These are phyloP conservation scores for Synanthedon tipuliformis DNA, from an alignment of 2,888 invertebrate species.

Conservation along the genomic window DNA sequence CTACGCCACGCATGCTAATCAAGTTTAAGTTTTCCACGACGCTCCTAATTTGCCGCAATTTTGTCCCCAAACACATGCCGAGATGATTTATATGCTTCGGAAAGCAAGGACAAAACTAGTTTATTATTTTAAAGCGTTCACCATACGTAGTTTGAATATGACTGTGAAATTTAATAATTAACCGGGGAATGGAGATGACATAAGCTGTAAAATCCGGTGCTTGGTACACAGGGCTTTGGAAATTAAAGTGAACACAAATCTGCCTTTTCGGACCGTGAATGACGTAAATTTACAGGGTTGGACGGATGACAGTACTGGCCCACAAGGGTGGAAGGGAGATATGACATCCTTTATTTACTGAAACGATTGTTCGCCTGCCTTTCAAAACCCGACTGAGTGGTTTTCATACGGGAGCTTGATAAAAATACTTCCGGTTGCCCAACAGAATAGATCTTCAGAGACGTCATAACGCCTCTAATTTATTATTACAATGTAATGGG, in stretches of 20 bases:
- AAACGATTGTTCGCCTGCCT: slow-evolving; percentile 37
- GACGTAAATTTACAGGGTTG: slow-evolving; percentile 20
- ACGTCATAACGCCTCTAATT: slow-evolving; percentile 4
- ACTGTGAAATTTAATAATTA: not conserved
- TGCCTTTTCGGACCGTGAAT: slow-evolving; percentile 8
- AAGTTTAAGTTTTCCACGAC: slow-evolving; percentile 18
- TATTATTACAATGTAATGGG: slow-evolving; percentile 4
- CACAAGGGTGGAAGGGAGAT: slow-evolving; percentile 37
- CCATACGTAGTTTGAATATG: not conserved
- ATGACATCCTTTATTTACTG: slow-evolving; percentile 35
- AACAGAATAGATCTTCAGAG: slow-evolving; percentile 6
- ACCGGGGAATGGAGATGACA: not conserved
- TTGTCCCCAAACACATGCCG: not conserved
- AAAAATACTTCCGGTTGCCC: slow-evolving; percentile 24
- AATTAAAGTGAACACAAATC: not conserved
- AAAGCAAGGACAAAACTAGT: slow-evolving; percentile 3
- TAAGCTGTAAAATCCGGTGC: not conserved
- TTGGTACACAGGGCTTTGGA: not conserved
- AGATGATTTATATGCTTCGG: not conserved
- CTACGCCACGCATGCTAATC: slow-evolving; percentile 23
- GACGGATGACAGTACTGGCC: slow-evolving; percentile 12
- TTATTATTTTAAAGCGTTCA: not conserved
- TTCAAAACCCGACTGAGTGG: slow-evolving; percentile 26
- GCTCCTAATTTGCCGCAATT: slow-evolving; percentile 1
- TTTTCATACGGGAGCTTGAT: slow-evolving; percentile 40